Percentiles rank a stretch among this genome's conserved stretches.
These are phyloP conservation scores for Tachysurus fulvidraco DNA, from an alignment of 2,113 vertebrate species.

Conservation along the genomic window DNA sequence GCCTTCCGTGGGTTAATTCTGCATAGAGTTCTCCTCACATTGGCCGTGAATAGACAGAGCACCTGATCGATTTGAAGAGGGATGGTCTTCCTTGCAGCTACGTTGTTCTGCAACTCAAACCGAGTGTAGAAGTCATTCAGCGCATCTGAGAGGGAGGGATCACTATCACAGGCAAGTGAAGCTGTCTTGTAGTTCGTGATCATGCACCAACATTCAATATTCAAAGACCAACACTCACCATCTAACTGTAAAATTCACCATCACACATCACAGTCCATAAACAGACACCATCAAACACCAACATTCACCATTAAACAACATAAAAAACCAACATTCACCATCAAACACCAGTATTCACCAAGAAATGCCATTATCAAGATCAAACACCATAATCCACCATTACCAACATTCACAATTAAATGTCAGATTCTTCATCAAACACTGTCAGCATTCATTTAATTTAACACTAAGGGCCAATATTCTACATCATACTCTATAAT, in stretches of 20 bases:
- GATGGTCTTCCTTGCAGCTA: too few species aligned
- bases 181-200: too few species aligned
- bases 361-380: neutral
- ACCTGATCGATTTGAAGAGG: too few species aligned
- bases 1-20: too few species aligned
- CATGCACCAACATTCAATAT: neutral
- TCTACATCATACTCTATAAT: neutral
- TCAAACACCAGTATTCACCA: neutral
- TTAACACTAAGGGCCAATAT: neutral
- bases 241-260: neutral
- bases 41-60: too few species aligned
- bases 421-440: neutral
- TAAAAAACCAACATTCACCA: neutral
- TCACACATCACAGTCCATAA: neutral
- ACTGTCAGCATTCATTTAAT: neutral
- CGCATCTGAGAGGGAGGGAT: too few species aligned
- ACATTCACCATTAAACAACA: neutral
- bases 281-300: neutral
- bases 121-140: too few species aligned
- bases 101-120: too few species aligned
- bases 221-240: neutral
- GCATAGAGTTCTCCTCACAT: too few species aligned
- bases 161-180: too few species aligned
- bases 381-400: neutral
- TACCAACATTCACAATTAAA: neutral